Evolutionary conservation across 2,888 invertebrate genomes (phyloP).

Genomic region (Prosapia bicincta): DNA sequence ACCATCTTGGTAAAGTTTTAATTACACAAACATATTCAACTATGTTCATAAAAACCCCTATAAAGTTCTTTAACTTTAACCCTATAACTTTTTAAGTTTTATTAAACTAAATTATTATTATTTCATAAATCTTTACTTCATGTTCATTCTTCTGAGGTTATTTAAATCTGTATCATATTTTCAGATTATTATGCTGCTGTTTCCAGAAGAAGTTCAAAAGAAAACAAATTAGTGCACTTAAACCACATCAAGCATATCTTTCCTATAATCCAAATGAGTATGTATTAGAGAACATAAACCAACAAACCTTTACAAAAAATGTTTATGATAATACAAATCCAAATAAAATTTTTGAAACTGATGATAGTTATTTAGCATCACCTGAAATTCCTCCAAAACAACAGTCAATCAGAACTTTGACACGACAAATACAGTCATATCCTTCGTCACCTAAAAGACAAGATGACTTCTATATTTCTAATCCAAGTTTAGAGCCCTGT

Average conservation of each 20-base stretch:
- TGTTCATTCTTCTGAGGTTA: too few relatives aligned
- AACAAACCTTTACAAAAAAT: too few relatives aligned
- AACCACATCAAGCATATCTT: neutral
- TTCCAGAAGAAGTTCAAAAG: neutral
- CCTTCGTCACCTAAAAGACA: neutral
- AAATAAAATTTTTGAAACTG: neutral
- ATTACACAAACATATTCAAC: too few relatives aligned
- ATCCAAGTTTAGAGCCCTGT: neutral
- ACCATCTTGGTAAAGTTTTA: too few relatives aligned
- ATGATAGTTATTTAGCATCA: neutral
- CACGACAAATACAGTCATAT: neutral
- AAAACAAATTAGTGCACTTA: neutral
- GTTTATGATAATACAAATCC: neutral
- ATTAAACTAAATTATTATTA: too few relatives aligned
- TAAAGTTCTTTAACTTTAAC: too few relatives aligned
- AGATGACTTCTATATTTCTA: neutral
- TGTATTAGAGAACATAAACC: neutral
- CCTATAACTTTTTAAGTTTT: too few relatives aligned
- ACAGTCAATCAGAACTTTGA: neutral
- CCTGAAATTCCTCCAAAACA: neutral
- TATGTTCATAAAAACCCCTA: too few relatives aligned
- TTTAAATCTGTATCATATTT: too few relatives aligned
- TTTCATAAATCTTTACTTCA: too few relatives aligned
- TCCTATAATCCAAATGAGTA: neutral
- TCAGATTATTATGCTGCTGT: neutral